Conservation (phyloP, 2,888 invertebrate genomes). For the Meiosimyza platycephala region DNA sequence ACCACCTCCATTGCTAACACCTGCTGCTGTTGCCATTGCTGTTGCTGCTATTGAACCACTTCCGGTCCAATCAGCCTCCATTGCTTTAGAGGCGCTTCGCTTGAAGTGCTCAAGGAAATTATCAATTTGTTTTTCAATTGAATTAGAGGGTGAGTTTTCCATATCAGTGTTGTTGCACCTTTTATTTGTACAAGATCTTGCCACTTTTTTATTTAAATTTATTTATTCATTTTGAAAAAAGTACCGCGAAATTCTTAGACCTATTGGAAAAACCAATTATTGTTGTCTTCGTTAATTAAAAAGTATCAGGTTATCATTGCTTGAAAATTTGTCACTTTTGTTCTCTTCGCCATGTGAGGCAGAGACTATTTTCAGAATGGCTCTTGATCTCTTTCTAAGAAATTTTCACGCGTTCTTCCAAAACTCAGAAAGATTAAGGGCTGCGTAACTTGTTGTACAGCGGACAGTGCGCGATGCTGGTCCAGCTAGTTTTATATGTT, state of each 20-base stretch:
- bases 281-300: too few relatives aligned
- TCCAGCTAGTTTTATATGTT: too few relatives aligned
- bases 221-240: constrained; percentile 21
- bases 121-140: constrained; percentile 86
- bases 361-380: too few relatives aligned
- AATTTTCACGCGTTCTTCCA: too few relatives aligned
- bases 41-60: constrained; percentile 28
- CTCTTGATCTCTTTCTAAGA: too few relatives aligned
- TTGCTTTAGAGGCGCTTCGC: constrained; percentile 81
- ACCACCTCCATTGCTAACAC: constrained; percentile 30
- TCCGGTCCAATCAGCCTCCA: constrained; percentile 70
- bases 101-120: constrained; percentile 86
- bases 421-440: too few relatives aligned
- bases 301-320: too few relatives aligned
- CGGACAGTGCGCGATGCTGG: too few relatives aligned
- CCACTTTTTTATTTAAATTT: constrained; percentile 21
- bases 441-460: too few relatives aligned
- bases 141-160: constrained; percentile 72
- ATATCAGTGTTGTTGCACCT: constrained; percentile 45
- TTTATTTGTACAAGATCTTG: constrained; percentile 10
- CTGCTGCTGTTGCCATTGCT: constrained; percentile 33
- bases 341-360: too few relatives aligned
- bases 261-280: background rate
- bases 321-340: too few relatives aligned
- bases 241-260: constrained; percentile 17